A percentile compares a stretch with the other conserved stretches of the same genome.
phyloP scores from a whole-genome alignment of 2,888 invertebrate genomes.

The Dusona sp. region DNA sequence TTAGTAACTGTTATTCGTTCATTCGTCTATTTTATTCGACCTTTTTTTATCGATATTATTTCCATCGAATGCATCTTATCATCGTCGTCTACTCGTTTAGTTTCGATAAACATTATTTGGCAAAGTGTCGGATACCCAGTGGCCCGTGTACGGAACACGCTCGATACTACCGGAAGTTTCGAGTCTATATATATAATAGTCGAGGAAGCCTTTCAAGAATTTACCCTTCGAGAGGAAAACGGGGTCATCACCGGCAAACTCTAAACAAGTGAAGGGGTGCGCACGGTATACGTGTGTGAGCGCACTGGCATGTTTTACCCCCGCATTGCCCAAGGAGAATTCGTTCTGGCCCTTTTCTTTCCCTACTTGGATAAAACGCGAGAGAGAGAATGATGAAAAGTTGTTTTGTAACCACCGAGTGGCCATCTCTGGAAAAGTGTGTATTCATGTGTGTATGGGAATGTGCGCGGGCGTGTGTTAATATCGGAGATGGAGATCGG shows the following conservation, averaged over 20 bases:
- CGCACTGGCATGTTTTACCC: slow-evolving; percentile 46
- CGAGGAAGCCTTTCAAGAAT: slow-evolving; percentile 63
- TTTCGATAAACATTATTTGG: slow-evolving; percentile 61
- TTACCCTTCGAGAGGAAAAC: slow-evolving; percentile 60
- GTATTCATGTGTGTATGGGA: background rate
- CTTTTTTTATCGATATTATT: background rate
- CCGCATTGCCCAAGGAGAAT: slow-evolving; percentile 45
- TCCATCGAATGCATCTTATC: background rate
- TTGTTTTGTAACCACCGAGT: slow-evolving; percentile 31
- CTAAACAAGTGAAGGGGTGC: slow-evolving; percentile 49
- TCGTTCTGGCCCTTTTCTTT: slow-evolving; percentile 46
- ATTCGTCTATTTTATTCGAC: background rate
- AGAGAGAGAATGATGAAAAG: slow-evolving; percentile 48
- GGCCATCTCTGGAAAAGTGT: slow-evolving; percentile 14
- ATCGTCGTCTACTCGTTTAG: slow-evolving; percentile 6
- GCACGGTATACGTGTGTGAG: slow-evolving; percentile 13
- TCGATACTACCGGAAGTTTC: slow-evolving; percentile 54
- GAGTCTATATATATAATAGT: slow-evolving; percentile 24
- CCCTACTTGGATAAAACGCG: slow-evolving; percentile 2
- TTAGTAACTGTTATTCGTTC: too few relatives aligned
- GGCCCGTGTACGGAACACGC: slow-evolving; percentile 54
- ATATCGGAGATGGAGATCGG: slow-evolving; percentile 43
- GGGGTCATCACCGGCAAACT: slow-evolving; percentile 58
- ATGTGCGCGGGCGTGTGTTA: slow-evolving; percentile 14
- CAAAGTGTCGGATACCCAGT: slow-evolving; percentile 55